Evolutionary conservation across 2,113 vertebrate species (phyloP).

Genomic region (Eonycteris spelaea): DNA sequence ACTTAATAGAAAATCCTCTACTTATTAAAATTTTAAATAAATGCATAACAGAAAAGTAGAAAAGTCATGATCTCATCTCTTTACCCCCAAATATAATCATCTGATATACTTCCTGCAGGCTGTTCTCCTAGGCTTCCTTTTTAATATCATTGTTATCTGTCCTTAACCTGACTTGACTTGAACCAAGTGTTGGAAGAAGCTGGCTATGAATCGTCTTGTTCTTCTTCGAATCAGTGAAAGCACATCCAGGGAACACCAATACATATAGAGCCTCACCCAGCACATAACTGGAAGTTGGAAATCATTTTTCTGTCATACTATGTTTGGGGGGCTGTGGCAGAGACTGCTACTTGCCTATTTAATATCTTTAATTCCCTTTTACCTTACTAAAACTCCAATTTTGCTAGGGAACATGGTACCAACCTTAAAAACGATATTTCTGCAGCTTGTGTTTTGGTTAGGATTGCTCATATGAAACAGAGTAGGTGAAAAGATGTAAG

Average conservation of each 20-base stretch:
- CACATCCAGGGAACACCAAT: background rate
- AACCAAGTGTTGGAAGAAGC: background rate
- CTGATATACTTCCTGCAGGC: background rate
- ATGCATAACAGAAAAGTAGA: background rate
- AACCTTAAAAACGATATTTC: background rate
- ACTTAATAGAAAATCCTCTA: constrained; percentile 28
- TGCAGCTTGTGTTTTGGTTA: background rate
- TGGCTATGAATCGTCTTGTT: background rate
- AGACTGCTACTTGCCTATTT: background rate
- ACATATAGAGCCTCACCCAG: background rate
- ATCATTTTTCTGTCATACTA: background rate
- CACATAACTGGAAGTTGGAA: background rate
- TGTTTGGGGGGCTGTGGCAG: background rate
- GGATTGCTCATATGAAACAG: background rate
- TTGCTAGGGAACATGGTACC: background rate
- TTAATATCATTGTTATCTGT: background rate
- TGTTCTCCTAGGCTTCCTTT: background rate
- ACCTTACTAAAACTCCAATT: background rate
- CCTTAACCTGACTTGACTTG: background rate
- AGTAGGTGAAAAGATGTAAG: background rate
- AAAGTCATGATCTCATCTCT: background rate
- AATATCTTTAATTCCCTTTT: background rate
- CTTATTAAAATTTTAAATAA: background rate
- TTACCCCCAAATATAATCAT: background rate
- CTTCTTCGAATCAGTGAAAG: background rate